Evolutionary conservation across 2,888 invertebrate genomes (phyloP), one percentile per base, ranked within the genome.

Genomic region (Temnothorax ravouxi): DNA sequence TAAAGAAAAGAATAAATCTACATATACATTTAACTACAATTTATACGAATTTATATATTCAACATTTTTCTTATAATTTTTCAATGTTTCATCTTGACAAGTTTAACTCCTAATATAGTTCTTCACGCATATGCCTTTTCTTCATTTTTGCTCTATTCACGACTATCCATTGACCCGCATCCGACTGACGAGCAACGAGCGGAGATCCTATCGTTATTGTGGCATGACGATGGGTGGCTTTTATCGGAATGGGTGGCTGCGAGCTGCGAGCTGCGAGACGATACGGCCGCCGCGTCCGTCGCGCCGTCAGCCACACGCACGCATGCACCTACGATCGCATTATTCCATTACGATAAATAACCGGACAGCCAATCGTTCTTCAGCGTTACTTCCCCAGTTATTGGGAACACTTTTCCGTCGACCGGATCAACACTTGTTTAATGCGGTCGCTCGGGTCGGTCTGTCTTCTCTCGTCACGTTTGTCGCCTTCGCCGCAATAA

Each of bases 311-410:
- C 75, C 61, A 41, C 52, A 34, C 50, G 41, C 34, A 47, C 21
- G 38, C 41, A 47, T 15, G 76, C 66, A 77, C 76, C 66, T 77
- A 77, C 52, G 52, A 66, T 67, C 77, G 66, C 67, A 77, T 77
- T 77, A 77, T 77, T 77, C 54, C 44, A 77, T 77, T 77, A 77
- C 77, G 67, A 77, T 77, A 77, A 77, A 77, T 77, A 66, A 77
- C 47, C 77, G 44, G 77, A 44, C 66, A 29, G 47, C 44, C 71
- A 80, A 80, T 69, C 47, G 47, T 80, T 47, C 71, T 71, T 76
- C 50, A 52, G n/a, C 38, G 3, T 64, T 76, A 64, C 38, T 64
- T 80, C 71, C 47, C 25, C 47, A 47, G 59, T 59, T 47, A 71
- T 71, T 69, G 59, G 59, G 38, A 71, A 47, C 71, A 80, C 44